phyloP scores from a whole-genome alignment of 2,888 invertebrate genomes.

The Leucoptera coffeella region DNA sequence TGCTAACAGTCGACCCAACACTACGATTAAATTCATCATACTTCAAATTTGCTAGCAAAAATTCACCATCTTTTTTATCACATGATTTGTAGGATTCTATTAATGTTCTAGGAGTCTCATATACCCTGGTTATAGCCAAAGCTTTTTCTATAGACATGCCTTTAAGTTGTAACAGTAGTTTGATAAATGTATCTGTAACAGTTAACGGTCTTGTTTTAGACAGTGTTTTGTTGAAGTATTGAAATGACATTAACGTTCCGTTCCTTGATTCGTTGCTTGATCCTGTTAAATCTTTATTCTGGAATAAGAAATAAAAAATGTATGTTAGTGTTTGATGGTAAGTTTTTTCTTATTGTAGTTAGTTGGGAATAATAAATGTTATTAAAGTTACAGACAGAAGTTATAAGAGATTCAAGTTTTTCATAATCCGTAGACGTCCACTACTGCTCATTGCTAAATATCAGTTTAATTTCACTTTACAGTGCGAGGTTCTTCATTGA shows the following conservation, averaged over 20 bases:
- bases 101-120: conserved; percentile 61
- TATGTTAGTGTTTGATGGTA: no score
- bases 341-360: no score
- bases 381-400: no score
- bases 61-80: conserved; percentile 39
- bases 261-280: conserved; percentile 30
- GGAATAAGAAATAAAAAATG: conserved; percentile 15
- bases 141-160: conserved; percentile 85
- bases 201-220: conserved; percentile 67
- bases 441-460: no score
- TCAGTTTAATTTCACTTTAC: no score
- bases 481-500: no score
- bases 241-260: conserved; percentile 61
- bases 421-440: no score
- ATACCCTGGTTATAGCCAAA: conserved; percentile 66
- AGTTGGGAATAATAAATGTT: no score
- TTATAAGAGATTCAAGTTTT: no score
- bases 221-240: conserved; percentile 69
- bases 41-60: conserved; percentile 55
- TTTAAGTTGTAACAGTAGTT: conserved; percentile 76
- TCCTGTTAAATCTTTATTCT: conserved; percentile 60
- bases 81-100: conserved; percentile 31
- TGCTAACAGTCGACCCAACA: conserved; percentile 64
- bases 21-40: conserved; percentile 54
- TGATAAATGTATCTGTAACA: conserved; percentile 78